Percentiles rank a stretch among this genome's conserved stretches.
phyloP scores from a whole-genome alignment of 1,140 invertebrate genomes.

The Euborellia annulipes region DNA sequence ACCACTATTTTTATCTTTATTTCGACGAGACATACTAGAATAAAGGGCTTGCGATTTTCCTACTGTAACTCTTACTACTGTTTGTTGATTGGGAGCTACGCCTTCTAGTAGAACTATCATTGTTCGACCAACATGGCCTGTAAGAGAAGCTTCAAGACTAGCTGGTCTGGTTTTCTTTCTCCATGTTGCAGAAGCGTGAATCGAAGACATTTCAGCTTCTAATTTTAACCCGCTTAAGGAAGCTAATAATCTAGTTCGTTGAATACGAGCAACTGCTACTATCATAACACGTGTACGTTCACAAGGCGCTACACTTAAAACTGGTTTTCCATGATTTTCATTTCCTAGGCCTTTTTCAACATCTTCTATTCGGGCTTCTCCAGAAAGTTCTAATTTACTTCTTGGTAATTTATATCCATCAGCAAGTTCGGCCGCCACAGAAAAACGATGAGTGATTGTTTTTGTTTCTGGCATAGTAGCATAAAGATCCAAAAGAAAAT shows the following conservation, averaged over 20 bases:
- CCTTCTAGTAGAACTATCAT: constrained; percentile 88
- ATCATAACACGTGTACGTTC: constrained; percentile 47
- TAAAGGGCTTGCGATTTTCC: constrained; percentile 84
- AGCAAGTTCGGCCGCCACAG: constrained; percentile 29
- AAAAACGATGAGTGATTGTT: constrained; percentile 51
- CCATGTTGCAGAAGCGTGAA: constrained; percentile 61
- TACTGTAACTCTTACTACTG: constrained; percentile 83
- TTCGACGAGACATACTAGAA: constrained; percentile 57
- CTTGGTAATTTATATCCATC: constrained; percentile 33
- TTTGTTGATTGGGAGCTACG: constrained; percentile 76
- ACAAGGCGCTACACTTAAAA: constrained; percentile 28
- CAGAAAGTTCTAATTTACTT: constrained; percentile 32
- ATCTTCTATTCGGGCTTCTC: constrained; percentile 28
- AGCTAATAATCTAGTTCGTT: constrained; percentile 71
- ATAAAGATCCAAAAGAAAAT: constrained; percentile 81
- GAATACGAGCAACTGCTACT: constrained; percentile 76
- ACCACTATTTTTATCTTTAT: constrained; percentile 75
- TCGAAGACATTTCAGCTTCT: constrained; percentile 72
- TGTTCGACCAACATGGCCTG: constrained; percentile 77
- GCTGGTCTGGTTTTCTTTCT: constrained; percentile 56
- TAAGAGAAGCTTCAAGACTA: constrained; percentile 70
- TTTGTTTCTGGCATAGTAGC: constrained; percentile 88
- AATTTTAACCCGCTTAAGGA: constrained; percentile 85
- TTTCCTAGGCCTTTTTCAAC: constrained; percentile 25
- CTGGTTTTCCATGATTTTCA: constrained; percentile 13